phyloP scores from a whole-genome alignment of 2,113 vertebrate genomes.

The Passer montanus region DNA sequence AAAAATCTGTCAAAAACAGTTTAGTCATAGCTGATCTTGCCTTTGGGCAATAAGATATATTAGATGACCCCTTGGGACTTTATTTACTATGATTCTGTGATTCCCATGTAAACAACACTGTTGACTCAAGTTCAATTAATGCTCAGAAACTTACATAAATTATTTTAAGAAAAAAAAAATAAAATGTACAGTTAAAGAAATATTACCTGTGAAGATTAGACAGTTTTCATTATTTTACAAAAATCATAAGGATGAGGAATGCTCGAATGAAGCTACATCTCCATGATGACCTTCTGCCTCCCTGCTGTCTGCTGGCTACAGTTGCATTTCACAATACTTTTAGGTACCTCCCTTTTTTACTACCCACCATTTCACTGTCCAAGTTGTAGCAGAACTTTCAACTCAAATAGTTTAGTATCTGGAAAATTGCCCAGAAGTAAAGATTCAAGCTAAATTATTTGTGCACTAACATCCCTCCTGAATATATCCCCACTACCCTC shows the following conservation, averaged over 20 bases:
- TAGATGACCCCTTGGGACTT: neutral
- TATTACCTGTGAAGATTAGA: neutral
- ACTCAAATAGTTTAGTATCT: neutral
- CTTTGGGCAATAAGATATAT: neutral
- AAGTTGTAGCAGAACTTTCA: neutral
- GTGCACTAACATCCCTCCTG: neutral
- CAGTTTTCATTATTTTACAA: neutral
- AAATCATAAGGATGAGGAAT: neutral
- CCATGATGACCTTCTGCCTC: neutral
- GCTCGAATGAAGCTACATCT: neutral
- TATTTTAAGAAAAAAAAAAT: neutral
- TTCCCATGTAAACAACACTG: neutral
- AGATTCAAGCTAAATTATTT: neutral
- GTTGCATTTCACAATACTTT: neutral
- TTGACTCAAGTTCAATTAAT: neutral
- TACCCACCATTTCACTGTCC: neutral
- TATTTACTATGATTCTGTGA: slow-evolving; percentile 5
- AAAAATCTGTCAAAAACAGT: slow-evolving; percentile 20
- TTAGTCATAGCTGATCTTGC: neutral
- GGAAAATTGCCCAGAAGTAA: neutral
- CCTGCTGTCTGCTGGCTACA: neutral
- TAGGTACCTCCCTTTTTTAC: neutral
- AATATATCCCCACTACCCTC: accelerated
- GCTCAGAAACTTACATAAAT: neutral
- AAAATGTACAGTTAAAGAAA: neutral